Conservation (phyloP, 2,113 vertebrate genomes). For the Sinocyclocheilus grahami region DNA sequence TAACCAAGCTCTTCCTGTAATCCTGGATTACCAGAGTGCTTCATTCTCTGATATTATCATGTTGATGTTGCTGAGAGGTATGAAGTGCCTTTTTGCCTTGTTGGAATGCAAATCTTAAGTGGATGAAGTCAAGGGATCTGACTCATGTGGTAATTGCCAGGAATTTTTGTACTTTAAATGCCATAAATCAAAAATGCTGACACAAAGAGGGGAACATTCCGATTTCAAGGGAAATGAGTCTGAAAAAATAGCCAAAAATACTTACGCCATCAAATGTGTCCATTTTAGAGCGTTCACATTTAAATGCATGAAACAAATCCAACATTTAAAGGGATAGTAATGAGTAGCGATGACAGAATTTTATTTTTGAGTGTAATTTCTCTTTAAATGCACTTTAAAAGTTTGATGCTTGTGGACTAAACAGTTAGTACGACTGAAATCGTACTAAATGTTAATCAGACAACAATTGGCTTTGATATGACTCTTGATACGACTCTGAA, state of each 20-base stretch:
- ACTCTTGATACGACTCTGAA: background rate
- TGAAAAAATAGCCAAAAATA: background rate
- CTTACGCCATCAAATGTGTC: background rate
- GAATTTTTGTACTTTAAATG: constrained; percentile 10
- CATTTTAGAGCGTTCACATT: background rate
- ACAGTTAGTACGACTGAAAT: background rate
- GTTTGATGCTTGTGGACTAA: too few species aligned
- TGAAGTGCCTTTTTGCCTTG: constrained; percentile 2
- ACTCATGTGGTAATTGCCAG: background rate
- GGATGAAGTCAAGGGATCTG: background rate
- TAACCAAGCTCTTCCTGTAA: constrained; percentile 41
- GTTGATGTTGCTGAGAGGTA: background rate
- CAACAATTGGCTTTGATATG: background rate
- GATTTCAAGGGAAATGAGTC: background rate
- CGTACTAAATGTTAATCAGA: background rate
- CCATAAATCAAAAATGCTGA: background rate
- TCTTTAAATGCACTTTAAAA: background rate
- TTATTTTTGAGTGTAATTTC: background rate
- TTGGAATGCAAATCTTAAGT: background rate
- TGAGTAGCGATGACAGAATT: background rate
- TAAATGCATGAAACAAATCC: background rate
- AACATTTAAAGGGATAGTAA: background rate
- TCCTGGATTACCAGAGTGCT: constrained; percentile 44
- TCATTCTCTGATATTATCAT: constrained; percentile 42
- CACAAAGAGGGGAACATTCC: background rate